phyloP scores from a whole-genome alignment of 1,140 invertebrate species.

The Drepana arcuata region DNA sequence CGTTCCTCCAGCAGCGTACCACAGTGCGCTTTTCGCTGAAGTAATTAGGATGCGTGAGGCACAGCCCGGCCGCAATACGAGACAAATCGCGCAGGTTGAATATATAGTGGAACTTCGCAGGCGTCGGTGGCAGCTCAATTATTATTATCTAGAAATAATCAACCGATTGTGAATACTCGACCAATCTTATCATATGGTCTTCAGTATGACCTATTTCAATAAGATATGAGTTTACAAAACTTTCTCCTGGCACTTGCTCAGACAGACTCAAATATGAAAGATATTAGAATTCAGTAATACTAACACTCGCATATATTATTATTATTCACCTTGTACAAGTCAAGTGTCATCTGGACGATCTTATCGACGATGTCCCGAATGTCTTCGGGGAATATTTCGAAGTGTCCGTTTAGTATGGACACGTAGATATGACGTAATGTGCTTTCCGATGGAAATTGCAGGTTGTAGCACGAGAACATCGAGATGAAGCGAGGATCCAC shows the following conservation, averaged over 20 bases:
- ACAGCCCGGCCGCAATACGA: conserved; percentile 84
- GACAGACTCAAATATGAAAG: no score
- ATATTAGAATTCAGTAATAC: conserved; percentile 1
- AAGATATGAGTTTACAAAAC: no score
- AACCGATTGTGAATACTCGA: no score
- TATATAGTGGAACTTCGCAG: conserved; percentile 94
- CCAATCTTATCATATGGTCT: no score
- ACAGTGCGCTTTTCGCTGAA: conserved; percentile 81
- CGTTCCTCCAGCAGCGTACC: conserved; percentile 90
- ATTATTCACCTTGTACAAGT: conserved; percentile 83
- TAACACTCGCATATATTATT: not conserved
- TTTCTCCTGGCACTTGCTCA: no score
- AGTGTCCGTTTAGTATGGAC: conserved; percentile 86
- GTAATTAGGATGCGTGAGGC: conserved; percentile 79
- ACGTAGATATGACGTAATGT: conserved; percentile 88
- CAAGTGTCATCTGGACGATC: conserved; percentile 84
- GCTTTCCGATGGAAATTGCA: conserved; percentile 83
- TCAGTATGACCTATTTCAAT: no score
- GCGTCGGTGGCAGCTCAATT: conserved; percentile 88
- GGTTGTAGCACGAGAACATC: conserved; percentile 89
- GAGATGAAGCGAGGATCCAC: conserved; percentile 92
- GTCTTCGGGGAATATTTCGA: conserved; percentile 77
- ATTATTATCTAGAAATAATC: conserved; percentile 78
- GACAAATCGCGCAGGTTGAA: conserved; percentile 94
- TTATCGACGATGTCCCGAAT: conserved; percentile 76